Percentiles rank a stretch among this genome's conserved stretches.
phyloP scores from a whole-genome alignment of 2,888 invertebrate genomes.

The Drosophila hamatofila region DNA sequence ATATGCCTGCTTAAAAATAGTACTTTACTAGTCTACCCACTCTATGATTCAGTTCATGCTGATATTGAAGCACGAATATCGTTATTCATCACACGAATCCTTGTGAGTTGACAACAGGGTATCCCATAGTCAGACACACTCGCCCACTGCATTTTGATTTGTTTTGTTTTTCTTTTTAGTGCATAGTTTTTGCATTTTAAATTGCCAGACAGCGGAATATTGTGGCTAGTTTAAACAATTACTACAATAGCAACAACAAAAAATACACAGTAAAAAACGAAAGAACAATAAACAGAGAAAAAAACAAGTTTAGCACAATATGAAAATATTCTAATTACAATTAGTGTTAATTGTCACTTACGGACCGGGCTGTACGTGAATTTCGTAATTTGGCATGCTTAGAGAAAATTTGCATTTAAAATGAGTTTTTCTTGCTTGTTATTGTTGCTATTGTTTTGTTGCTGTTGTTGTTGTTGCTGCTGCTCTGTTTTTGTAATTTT shows the following conservation, averaged over 20 bases:
- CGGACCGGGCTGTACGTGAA: conserved; percentile 49
- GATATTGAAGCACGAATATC: not conserved
- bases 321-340: conserved; percentile 80
- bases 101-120: conserved; percentile 19
- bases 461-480: conserved; percentile 15
- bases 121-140: not conserved
- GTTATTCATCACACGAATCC: not conserved
- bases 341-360: conserved; percentile 81
- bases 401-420: conserved; percentile 73
- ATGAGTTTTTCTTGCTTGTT: conserved; percentile 60
- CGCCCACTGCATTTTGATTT: not conserved
- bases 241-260: conserved; percentile 50
- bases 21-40: not conserved
- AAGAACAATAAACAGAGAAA: conserved; percentile 16
- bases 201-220: conserved; percentile 69
- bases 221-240: conserved; percentile 77
- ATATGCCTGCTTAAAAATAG: not conserved
- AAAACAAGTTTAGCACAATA: conserved; percentile 52
- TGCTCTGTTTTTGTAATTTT: conserved; percentile 44
- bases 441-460: conserved; percentile 18
- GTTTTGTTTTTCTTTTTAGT: conserved; percentile 14
- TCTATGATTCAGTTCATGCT: too few species aligned
- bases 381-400: conserved; percentile 67
- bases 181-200: conserved; percentile 66
- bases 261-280: conserved; percentile 12